Evolutionary conservation across 2,888 invertebrate genomes (phyloP).

Genomic region (Callimorpha dominula): DNA sequence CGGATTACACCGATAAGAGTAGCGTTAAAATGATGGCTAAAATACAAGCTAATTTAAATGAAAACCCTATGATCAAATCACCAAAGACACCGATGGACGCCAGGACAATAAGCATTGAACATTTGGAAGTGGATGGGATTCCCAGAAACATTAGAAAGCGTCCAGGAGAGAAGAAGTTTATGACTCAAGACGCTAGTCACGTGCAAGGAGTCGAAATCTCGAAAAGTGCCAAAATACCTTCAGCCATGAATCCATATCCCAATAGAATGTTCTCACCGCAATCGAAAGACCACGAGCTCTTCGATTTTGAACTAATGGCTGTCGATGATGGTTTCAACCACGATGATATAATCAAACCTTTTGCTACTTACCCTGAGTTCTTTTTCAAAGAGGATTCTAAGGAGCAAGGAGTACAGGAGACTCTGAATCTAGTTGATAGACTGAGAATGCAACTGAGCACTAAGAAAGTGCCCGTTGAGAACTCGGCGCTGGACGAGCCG

Average conservation of each 20-base stretch:
- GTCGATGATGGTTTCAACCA: constrained; percentile 89
- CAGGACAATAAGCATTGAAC: constrained; percentile 72
- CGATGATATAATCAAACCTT: constrained; percentile 89
- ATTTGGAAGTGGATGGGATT: constrained; percentile 71
- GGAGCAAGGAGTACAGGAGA: constrained; percentile 93
- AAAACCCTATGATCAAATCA: constrained; percentile 84
- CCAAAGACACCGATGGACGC: constrained; percentile 84
- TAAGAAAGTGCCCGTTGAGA: constrained; percentile 88
- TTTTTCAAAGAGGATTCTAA: constrained; percentile 92
- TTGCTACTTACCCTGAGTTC: constrained; percentile 89
- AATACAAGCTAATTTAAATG: constrained; percentile 82
- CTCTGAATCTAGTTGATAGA: constrained; percentile 94
- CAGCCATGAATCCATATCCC: constrained; percentile 74
- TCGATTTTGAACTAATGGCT: constrained; percentile 88
- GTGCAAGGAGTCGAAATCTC: constrained; percentile 82
- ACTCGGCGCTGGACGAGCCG: constrained; percentile 75
- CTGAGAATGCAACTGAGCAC: constrained; percentile 90
- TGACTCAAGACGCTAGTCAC: constrained; percentile 77
- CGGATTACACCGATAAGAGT: constrained; percentile 77
- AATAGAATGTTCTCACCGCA: constrained; percentile 91
- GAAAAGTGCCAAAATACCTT: constrained; percentile 83
- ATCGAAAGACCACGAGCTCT: constrained; percentile 88
- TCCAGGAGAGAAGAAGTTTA: constrained; percentile 75
- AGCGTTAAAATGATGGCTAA: constrained; percentile 83
- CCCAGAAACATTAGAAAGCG: constrained; percentile 69